Evolutionary conservation across 2,797 vertebrate genomes (phyloP), one percentile per base, ranked within the genome.

Genomic region (Pangasius krempfi): DNA sequence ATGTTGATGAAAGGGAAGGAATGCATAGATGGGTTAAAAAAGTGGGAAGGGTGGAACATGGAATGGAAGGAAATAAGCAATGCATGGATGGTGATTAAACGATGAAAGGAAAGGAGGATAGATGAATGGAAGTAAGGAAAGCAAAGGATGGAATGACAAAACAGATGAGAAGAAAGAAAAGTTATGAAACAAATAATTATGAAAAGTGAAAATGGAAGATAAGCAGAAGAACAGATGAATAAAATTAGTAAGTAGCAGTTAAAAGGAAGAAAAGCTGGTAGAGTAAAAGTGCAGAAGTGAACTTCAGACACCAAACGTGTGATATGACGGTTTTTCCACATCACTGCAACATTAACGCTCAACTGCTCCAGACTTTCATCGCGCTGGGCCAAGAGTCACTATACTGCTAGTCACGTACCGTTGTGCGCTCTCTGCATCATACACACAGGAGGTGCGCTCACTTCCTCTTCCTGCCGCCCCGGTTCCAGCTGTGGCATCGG

Each of bases 351-450:
- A 12, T 73, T 25, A 12, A 44, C 72, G 2, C 25, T 14, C 18
- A 37, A 33, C 30, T 25, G 5, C 7, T 81, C 10, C 52, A 40
- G 79, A 44, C 22, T 44, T 58, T 40, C 2, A 64, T 40, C 80
- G 16, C 20, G 44, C 70, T 44, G 70, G 3, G 66, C 9, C 66
- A 8, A 6, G 10, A 30, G 30, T 30, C 44, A 16, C 47, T 52
- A 10, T 27, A 30, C 5, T 25, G 2, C 20, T 54, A 25, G 62
- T 70, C 27, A 94, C 95, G 40, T 97, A 99, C 98, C 97, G 40
- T 98, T 96, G 56, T 96, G 94, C 0, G 96, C 93, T 40, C 97
- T 95, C 90, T 94, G 89, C 84, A 93, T 93, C 18, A 95, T 86
- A 92, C 89, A 93, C 81, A 76, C 92, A 30, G 93, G 79, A 52